Conservation (phyloP, 2,113 vertebrate species). For the Craseonycteris thonglongyai region DNA sequence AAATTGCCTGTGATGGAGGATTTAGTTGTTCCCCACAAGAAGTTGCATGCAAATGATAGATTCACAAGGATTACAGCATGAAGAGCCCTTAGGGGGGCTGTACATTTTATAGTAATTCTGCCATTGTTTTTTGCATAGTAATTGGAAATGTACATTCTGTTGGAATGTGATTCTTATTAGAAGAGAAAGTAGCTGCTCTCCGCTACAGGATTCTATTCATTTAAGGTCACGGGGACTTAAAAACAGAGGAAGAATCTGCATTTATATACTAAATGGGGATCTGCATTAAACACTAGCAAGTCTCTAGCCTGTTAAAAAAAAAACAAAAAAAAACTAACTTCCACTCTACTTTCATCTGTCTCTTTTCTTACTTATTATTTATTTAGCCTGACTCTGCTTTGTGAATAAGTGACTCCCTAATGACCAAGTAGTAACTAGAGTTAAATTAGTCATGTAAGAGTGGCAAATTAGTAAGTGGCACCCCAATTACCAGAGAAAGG, state of each 20-base stretch:
- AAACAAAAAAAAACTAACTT: slow-evolving; percentile 4
- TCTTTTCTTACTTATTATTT: slow-evolving; percentile 51
- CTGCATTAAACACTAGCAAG: not conserved
- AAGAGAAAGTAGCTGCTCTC: slow-evolving; percentile 62
- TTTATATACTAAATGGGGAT: not conserved
- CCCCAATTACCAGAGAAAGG: slow-evolving; percentile 17
- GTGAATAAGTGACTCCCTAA: slow-evolving; percentile 49
- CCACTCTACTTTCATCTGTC: not conserved
- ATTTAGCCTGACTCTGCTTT: slow-evolving; percentile 53
- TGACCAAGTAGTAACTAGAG: slow-evolving; percentile 46
- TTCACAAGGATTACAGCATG: slow-evolving; percentile 27
- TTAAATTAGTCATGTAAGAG: slow-evolving; percentile 64
- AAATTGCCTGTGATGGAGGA: slow-evolving; percentile 61
- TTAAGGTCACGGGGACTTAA: slow-evolving; percentile 47
- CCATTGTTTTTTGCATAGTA: slow-evolving; percentile 72
- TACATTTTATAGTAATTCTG: slow-evolving; percentile 65
- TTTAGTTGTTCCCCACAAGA: slow-evolving; percentile 31
- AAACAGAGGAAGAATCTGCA: slow-evolving; percentile 23
- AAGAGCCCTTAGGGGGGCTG: slow-evolving; percentile 66
- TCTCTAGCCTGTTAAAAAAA: not conserved
- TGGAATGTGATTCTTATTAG: slow-evolving; percentile 67
- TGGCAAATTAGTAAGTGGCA: slow-evolving; percentile 53
- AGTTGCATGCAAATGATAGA: slow-evolving; percentile 61
- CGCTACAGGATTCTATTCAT: slow-evolving; percentile 45
- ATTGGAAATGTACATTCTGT: slow-evolving; percentile 66